These are phyloP conservation scores for Mylabris sibirica DNA, from an alignment of 2,888 invertebrate genomes.

Conservation along the genomic window DNA sequence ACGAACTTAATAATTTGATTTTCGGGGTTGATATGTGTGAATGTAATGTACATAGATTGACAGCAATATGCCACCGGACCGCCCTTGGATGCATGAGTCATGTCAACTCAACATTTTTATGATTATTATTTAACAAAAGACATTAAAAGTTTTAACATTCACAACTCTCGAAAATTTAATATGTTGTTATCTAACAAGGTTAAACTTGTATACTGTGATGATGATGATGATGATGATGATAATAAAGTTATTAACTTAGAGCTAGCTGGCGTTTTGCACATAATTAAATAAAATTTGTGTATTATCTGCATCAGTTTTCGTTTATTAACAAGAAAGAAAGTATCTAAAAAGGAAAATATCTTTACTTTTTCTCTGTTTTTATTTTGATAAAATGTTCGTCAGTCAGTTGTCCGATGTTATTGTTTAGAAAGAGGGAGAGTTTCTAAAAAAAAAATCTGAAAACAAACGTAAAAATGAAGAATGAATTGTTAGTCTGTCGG, in stretches of 20 bases:
- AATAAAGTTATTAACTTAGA: constrained; percentile 34
- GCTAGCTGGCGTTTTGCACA: constrained; percentile 25
- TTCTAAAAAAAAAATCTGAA: constrained; percentile 28
- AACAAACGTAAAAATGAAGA: constrained; percentile 26
- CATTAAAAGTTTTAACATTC: constrained; percentile 29
- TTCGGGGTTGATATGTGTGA: neutral
- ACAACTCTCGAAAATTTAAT: constrained; percentile 27
- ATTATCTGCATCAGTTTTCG: constrained; percentile 29
- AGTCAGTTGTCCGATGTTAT: constrained; percentile 24
- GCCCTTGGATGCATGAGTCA: constrained; percentile 27
- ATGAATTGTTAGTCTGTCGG: constrained; percentile 33
- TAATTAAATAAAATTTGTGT: constrained; percentile 23
- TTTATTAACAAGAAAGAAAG: neutral
- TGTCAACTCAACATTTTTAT: constrained; percentile 13
- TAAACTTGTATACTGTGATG: constrained; percentile 31
- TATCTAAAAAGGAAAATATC: neutral
- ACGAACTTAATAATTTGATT: neutral
- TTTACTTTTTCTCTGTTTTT: neutral
- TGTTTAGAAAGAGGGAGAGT: constrained; percentile 26
- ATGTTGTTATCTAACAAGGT: constrained; percentile 27
- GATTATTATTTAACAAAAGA: constrained; percentile 23
- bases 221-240: constrained; percentile 26
- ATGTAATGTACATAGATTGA: neutral
- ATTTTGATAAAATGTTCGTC: constrained; percentile 19
- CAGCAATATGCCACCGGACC: neutral